Evolutionary conservation across 2,113 vertebrate genomes (phyloP).

Genomic region (Actinemys pallida): DNA sequence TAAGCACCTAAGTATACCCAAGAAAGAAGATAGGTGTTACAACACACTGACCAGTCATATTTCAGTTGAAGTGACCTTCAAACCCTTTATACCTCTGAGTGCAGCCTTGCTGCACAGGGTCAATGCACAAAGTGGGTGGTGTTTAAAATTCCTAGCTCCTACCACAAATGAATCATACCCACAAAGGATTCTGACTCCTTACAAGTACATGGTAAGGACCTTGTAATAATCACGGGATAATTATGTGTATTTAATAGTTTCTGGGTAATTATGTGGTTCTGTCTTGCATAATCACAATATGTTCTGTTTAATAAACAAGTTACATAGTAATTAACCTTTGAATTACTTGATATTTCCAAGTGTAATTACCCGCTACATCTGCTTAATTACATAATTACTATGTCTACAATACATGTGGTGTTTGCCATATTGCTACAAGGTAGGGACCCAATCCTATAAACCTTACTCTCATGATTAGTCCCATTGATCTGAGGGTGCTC

Average conservation of each 20-base stretch:
- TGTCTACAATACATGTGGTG: background rate
- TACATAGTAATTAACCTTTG: background rate
- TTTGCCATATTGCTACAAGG: background rate
- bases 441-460: background rate
- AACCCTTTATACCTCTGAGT: background rate
- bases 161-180: background rate
- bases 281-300: accelerated
- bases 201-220: background rate
- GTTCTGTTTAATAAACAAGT: background rate
- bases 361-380: background rate
- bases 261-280: background rate
- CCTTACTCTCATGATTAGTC: background rate
- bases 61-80: background rate
- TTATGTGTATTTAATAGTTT: background rate
- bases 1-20: background rate
- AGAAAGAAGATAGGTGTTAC: background rate
- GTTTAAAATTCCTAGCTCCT: background rate
- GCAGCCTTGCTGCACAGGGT: background rate
- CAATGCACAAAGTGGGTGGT: background rate
- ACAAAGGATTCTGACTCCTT: background rate
- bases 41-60: background rate
- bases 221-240: accelerated
- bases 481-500: background rate
- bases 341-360: slow-evolving; percentile 5
- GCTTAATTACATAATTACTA: background rate